A percentile compares a stretch with the other conserved stretches of the same genome.
phyloP scores from a whole-genome alignment of 1,140 invertebrate species.

The Plodia interpunctella region DNA sequence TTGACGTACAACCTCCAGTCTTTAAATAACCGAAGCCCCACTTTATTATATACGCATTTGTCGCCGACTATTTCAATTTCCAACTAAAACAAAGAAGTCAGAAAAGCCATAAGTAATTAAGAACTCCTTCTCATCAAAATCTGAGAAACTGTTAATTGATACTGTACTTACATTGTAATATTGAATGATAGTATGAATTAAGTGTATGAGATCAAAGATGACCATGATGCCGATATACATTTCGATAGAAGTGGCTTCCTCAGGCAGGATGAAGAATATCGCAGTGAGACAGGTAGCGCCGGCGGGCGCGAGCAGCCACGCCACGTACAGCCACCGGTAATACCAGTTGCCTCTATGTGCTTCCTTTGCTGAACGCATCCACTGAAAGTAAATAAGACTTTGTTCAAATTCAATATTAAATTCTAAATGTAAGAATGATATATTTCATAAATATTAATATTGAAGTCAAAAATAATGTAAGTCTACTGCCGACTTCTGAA shows the following conservation, averaged over 20 bases:
- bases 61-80: conserved; percentile 32
- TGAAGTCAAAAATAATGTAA: too few relatives aligned
- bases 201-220: conserved; percentile 35
- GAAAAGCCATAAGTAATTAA: too few relatives aligned
- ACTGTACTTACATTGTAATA: conserved; percentile 48
- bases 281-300: conserved; percentile 22
- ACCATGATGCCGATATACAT: conserved; percentile 13
- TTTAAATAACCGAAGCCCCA: conserved; percentile 30
- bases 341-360: conserved; percentile 35
- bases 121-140: too few relatives aligned
- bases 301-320: conserved; percentile 36
- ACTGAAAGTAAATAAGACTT: conserved; percentile 27
- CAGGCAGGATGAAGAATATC: conserved; percentile 28
- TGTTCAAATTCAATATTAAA: not conserved
- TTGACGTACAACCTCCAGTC: conserved; percentile 41
- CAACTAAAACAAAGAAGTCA: conserved; percentile 33
- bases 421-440: not conserved
- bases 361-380: conserved; percentile 27
- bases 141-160: too few relatives aligned
- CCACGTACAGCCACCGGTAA: conserved; percentile 31
- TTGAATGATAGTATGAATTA: conserved; percentile 34
- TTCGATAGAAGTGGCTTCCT: conserved; percentile 3
- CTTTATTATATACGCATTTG: conserved; percentile 27
- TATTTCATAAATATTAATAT: too few relatives aligned
- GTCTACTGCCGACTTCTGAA: too few relatives aligned